Base-by-base conservation (phyloP, 1,140 invertebrate species). In the Aleiodes sp. region DNA sequence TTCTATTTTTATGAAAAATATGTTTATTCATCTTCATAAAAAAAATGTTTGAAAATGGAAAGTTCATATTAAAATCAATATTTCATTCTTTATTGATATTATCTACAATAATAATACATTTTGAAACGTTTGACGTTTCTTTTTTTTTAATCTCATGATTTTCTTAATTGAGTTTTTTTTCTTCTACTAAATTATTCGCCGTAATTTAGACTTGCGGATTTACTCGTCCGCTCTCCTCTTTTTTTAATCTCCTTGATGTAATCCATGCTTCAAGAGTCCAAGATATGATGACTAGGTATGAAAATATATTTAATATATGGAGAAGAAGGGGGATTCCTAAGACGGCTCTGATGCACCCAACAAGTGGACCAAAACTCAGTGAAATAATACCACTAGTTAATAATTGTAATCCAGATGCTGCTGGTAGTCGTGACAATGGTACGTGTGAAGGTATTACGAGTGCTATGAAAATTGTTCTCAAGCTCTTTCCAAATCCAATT, bases 401-500 rank as follows among this genome's bases (percentile, higher is more conserved):
- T 14, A 91, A 77, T 74, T 91, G 90, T 26, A 92, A 79, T 8
- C 90, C 90, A 0, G 88, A 87, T 8, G 90, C 90, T 16, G 87
- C 89, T 1, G 90, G 89, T 43, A 91, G 75, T 37, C 89, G 87
- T 52, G 89, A 87, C 10, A 91, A 74, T 4, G 90, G 89, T 31
- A 92, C 90, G 73, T 91, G 88, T 0, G 87, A 86, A 12, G 90
- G 89, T 67, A 91, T 90, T 4, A 91, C 89, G 12, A 92, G 77
- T 0, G 89, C 88, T 87, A 91, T 90, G 74, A 91, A 91, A 1
- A 92, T 89, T 29, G 90, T 91, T 62, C 90, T 81, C 3, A 92
- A 74, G 0, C 87, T 90, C 82, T 91, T 91, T 21, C 88, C 89
- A 43, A 88, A 85, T 0, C 91, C 91, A 28, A 91, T 88, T 71